Evolutionary conservation across 2,113 vertebrate species (phyloP).

Genomic region (Merops nubicus): DNA sequence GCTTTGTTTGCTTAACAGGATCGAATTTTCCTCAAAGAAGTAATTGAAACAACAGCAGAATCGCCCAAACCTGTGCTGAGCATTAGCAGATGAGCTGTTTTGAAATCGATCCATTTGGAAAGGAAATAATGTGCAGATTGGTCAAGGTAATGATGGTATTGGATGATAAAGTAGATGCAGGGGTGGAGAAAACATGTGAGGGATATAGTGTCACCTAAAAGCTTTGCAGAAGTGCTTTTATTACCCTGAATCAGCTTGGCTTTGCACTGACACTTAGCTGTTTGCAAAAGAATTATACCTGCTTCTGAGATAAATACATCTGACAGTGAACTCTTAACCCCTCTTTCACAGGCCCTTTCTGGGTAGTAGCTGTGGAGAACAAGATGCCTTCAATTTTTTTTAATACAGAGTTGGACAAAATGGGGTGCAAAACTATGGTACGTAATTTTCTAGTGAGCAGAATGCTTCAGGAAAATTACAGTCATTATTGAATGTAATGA

Average conservation of each 20-base stretch:
- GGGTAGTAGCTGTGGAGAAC: not conserved
- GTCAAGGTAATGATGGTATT: slow-evolving; percentile 5
- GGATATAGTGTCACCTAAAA: slow-evolving; percentile 41
- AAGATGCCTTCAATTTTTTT: not conserved
- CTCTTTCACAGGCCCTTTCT: not conserved
- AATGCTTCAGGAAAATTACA: slow-evolving; percentile 54
- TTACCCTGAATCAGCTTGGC: slow-evolving; percentile 58
- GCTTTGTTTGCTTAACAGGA: not conserved
- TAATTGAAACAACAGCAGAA: slow-evolving; percentile 28
- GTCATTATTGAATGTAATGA: slow-evolving; percentile 68
- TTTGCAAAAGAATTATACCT: slow-evolving; percentile 26
- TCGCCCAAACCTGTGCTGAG: not conserved
- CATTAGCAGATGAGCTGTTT: slow-evolving; percentile 35
- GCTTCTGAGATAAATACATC: slow-evolving; percentile 27
- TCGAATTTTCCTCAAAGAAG: slow-evolving; percentile 30
- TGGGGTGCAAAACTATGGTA: slow-evolving; percentile 25
- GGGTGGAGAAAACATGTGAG: slow-evolving; percentile 27
- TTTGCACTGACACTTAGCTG: not conserved
- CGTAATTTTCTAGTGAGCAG: slow-evolving; percentile 48
- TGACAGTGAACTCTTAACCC: slow-evolving; percentile 3
- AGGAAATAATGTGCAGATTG: slow-evolving; percentile 43
- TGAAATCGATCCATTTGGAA: slow-evolving; percentile 39
- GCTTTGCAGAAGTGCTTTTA: slow-evolving; percentile 46
- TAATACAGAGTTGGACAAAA: slow-evolving; percentile 1
- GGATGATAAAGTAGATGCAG: not conserved